A percentile compares a stretch with the other conserved stretches of the same genome.
These are phyloP conservation scores for Lamprotornis superbus DNA, from an alignment of 2,113 vertebrate genomes.

Conservation along the genomic window DNA sequence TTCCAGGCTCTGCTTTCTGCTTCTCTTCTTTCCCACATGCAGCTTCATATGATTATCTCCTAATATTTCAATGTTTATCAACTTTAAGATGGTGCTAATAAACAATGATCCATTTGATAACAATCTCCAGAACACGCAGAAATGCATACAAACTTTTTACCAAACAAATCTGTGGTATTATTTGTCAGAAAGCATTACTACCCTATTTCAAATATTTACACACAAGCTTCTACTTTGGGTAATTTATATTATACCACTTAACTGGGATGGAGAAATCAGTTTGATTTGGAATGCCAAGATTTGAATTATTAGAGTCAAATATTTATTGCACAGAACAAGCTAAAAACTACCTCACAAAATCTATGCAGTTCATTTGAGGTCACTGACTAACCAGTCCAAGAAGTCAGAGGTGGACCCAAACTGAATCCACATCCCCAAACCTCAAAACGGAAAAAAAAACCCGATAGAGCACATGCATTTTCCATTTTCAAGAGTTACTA, in stretches of 20 bases:
- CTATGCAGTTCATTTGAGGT: background rate
- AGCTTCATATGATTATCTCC: background rate
- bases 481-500: background rate
- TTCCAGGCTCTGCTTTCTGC: background rate
- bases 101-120: background rate
- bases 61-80: background rate
- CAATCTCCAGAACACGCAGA: background rate
- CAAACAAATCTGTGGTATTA: background rate
- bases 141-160: background rate
- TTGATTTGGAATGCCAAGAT: background rate
- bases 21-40: background rate
- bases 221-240: background rate
- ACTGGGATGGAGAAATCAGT: background rate
- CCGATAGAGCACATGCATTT: background rate
- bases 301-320: background rate
- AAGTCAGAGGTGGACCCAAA: background rate
- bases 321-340: background rate
- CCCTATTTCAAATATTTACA: conserved; percentile 18
- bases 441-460: background rate
- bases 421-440: background rate
- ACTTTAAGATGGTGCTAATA: background rate
- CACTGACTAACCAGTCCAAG: background rate
- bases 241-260: background rate
- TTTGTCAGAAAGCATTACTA: background rate
- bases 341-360: background rate